Evolutionary conservation across 2,888 invertebrate species (phyloP).

Genomic region (Xestia sexstrigata): DNA sequence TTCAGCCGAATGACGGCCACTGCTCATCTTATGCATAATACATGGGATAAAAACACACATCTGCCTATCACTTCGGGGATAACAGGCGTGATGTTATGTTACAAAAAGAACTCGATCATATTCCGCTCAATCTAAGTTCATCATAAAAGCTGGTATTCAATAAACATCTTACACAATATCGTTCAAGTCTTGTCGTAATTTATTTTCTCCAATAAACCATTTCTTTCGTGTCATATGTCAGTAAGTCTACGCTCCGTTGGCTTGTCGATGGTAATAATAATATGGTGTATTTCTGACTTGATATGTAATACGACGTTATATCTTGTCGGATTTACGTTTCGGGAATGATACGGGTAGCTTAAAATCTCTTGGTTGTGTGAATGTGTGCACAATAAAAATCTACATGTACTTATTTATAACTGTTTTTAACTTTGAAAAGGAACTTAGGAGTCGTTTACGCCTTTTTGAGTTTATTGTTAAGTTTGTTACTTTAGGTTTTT

Average conservation of each 20-base stretch:
- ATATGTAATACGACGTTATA: conserved; percentile 17
- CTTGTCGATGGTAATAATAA: conserved; percentile 16
- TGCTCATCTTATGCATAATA: no score
- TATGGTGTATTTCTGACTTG: conserved; percentile 10
- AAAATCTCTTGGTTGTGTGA: no score
- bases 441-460: no score
- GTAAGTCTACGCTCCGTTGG: conserved; percentile 28
- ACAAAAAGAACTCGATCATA: not conserved
- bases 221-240: conserved; percentile 27
- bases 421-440: no score
- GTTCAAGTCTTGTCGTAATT: conserved; percentile 20
- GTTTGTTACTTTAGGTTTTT: no score
- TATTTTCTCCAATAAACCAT: conserved; percentile 47
- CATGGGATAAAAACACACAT: no score
- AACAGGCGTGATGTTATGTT: no score
- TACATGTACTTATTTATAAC: not conserved
- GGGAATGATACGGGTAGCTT: not conserved
- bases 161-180: conserved; percentile 23
- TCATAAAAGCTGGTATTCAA: conserved; percentile 38
- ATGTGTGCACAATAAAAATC: no score
- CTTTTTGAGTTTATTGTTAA: no score
- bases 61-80: no score
- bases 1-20: no score
- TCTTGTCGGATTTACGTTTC: conserved; percentile 6
- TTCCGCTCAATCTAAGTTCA: conserved; percentile 16